Conservation (phyloP, 2,113 vertebrate species). For the Mormyrus iriodes region DNA sequence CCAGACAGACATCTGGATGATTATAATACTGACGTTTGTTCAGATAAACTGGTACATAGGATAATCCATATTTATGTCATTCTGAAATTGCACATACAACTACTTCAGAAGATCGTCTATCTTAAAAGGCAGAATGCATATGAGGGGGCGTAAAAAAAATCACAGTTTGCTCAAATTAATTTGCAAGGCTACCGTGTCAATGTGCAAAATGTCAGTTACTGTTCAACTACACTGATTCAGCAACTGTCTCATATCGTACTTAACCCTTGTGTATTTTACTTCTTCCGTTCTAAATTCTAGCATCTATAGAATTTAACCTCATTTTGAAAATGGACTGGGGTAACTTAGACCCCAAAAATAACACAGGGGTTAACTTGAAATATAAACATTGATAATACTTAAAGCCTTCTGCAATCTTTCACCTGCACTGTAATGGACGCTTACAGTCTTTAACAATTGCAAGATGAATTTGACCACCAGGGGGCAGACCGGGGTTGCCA, state of each 20-base stretch:
- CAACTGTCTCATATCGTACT: neutral
- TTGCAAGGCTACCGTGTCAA: neutral
- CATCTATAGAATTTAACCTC: too few relatives aligned
- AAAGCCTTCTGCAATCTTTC: neutral
- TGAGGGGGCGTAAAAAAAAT: neutral
- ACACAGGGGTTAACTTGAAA: neutral
- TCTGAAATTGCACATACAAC: neutral
- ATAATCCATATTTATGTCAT: neutral
- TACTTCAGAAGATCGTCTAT: neutral
- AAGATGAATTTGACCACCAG: neutral
- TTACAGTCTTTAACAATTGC: neutral
- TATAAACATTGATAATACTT: neutral
- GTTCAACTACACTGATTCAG: neutral
- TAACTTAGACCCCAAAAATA: too few relatives aligned
- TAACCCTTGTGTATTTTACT: too few relatives aligned
- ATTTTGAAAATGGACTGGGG: too few relatives aligned
- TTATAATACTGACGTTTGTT: conserved; percentile 7
- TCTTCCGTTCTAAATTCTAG: too few relatives aligned
- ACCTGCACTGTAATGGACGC: neutral
- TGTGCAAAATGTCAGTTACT: neutral
- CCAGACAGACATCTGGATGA: neutral
- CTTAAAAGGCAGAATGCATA: neutral
- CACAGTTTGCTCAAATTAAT: neutral
- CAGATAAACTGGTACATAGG: neutral
- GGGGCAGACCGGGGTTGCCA: neutral